Evolutionary conservation across 1,140 invertebrate genomes (phyloP).

Genomic region (Drosophila kikkawai): DNA sequence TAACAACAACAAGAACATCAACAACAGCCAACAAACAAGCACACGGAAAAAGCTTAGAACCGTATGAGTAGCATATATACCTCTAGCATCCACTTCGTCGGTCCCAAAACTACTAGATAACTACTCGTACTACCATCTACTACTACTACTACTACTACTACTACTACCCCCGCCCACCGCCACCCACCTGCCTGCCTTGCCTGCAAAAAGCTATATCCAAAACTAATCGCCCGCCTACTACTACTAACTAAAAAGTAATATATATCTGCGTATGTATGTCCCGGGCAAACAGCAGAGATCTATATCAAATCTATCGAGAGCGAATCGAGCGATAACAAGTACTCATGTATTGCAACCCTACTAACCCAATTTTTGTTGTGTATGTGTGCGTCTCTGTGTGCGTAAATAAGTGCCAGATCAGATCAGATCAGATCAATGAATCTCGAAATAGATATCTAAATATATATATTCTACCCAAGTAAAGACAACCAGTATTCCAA

Average conservation of each 20-base stretch:
- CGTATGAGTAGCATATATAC: constrained; percentile 43
- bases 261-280: constrained; percentile 9
- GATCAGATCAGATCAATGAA: constrained; percentile 16
- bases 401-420: constrained; percentile 58
- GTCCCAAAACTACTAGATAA: constrained; percentile 26
- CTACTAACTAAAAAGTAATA: constrained; percentile 45
- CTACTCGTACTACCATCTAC: constrained; percentile 28
- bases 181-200: constrained; percentile 59
- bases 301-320: constrained; percentile 14
- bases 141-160: constrained; percentile 17
- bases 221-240: constrained; percentile 48
- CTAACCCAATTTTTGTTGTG: constrained; percentile 49
- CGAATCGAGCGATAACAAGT: constrained; percentile 19
- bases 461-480: constrained; percentile 57
- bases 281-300: constrained; percentile 1
- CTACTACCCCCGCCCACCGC: constrained; percentile 23
- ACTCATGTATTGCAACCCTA: constrained; percentile 33
- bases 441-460: constrained; percentile 25
- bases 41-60: constrained; percentile 42
- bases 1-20: constrained; percentile 43
- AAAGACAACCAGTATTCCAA: constrained; percentile 37
- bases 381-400: constrained; percentile 65
- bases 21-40: constrained; percentile 53
- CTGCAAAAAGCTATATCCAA: constrained; percentile 39
- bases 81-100: constrained; percentile 32